Base-by-base conservation (phyloP, 53 echinoderm and acorn worm species). In the Stichopus horrens region DNA sequence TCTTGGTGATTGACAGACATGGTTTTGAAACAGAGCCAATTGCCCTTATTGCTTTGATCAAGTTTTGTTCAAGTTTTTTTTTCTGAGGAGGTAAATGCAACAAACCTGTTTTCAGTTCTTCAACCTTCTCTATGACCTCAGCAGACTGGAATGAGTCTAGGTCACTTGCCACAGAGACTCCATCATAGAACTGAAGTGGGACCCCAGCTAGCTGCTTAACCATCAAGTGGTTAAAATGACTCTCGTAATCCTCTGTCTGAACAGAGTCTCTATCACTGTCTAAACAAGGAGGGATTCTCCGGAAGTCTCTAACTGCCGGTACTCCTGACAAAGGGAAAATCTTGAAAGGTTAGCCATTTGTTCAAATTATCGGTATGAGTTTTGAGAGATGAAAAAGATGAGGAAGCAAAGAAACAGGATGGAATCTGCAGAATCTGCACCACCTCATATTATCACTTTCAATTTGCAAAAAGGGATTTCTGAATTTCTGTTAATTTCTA, bases 151-250 rank as follows among this genome's bases (percentile, higher is more conserved):
- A 93, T n/a, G 99, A 99, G 58, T 96, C 96, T 60, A 99, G 90
- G 76, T 99, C 99, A 83, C 99, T 99, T 55, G 90, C 86, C 23
- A 96, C 91, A 67, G 94, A 91, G 85, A 99, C 93, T 8, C 89
- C 86, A 76, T 96, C 96, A 84, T 96, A 94, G 51, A 93, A 94
- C 74, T 86, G 89, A n/a, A 96, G 81, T 5, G 94, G 94, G 14
- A 96, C 99, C 56, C 99, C 99, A 0, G 99, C 99, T 86, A 99
- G 86, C 56, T 94, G 96, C 86, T 94, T 94, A 54, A 99, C 94
- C 91, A 96, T 96, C 83, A 99, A 73, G 20, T 93, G 86, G 5
- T 93, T 94, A 86, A 99, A 99, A 55, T 88, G 91, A 21, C 90
- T 90, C 89, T 99, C 99, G 75, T 92, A 99, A 55, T 99, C 99